Percentiles rank a stretch among this genome's conserved stretches.
These are phyloP conservation scores for Molossus molossus DNA, from an alignment of 2,797 vertebrate genomes.

Conservation along the genomic window DNA sequence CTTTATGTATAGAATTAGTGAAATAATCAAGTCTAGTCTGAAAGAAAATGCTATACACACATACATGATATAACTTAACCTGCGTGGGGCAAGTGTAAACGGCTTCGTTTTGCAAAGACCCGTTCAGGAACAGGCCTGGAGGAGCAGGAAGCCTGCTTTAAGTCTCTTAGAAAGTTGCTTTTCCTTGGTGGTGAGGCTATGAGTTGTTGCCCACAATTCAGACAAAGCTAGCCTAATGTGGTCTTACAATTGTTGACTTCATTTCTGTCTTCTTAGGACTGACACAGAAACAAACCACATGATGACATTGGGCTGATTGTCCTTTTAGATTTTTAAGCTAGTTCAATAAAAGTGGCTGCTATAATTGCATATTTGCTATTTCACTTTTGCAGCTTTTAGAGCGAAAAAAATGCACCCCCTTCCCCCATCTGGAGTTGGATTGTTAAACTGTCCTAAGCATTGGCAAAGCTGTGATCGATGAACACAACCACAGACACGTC, in stretches of 20 bases:
- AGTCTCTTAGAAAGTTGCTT: neutral
- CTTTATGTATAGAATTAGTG: neutral
- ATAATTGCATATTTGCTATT: slow-evolving; percentile 72
- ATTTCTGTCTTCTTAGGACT: neutral
- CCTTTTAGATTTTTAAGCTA: slow-evolving; percentile 26
- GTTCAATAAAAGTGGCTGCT: slow-evolving; percentile 64
- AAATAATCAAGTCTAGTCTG: neutral
- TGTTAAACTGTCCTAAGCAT: slow-evolving; percentile 75
- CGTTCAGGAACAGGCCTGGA: neutral
- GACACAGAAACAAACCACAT: slow-evolving; percentile 53
- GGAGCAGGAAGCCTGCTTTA: neutral
- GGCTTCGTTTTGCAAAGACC: neutral
- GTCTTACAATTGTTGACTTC: slow-evolving; percentile 33
- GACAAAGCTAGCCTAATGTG: neutral
- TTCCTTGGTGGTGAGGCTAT: neutral
- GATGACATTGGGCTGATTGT: slow-evolving; percentile 13
- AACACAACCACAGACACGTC: slow-evolving; percentile 41
- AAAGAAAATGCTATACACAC: neutral
- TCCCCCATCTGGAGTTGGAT: slow-evolving; percentile 51
- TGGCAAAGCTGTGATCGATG: slow-evolving; percentile 36
- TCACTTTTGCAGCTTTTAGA: slow-evolving; percentile 70
- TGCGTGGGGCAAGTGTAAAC: neutral
- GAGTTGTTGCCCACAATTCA: neutral
- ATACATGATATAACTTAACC: neutral
- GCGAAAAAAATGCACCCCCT: slow-evolving; percentile 21